Evolutionary conservation across 2,797 vertebrate species (phyloP).

Genomic region (Megaceryle alcyon): DNA sequence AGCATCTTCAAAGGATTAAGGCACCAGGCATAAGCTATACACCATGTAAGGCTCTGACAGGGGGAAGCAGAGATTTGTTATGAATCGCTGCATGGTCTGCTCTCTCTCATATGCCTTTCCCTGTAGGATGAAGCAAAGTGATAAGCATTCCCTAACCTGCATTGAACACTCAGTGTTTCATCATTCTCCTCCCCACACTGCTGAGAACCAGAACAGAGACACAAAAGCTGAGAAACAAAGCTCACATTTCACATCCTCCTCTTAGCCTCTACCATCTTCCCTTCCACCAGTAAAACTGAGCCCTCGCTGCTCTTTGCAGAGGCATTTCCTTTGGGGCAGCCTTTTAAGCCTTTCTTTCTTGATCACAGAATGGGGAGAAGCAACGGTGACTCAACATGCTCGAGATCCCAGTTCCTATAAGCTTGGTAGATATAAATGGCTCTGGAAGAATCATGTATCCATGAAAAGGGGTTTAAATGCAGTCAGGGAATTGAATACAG

Average conservation of each 20-base stretch:
- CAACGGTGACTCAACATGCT: neutral
- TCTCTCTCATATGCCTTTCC: neutral
- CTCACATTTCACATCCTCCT: neutral
- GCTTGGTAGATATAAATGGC: neutral
- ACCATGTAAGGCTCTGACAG: constrained; percentile 47
- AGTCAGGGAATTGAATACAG: constrained; percentile 40
- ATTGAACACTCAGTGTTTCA: neutral
- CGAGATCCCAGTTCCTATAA: neutral
- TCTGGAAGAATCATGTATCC: constrained; percentile 11
- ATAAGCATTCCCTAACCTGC: constrained; percentile 20
- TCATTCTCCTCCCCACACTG: neutral
- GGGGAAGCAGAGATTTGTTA: neutral
- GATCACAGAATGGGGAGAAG: neutral
- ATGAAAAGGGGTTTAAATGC: constrained; percentile 33
- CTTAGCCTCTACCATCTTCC: neutral
- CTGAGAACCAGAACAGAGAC: neutral
- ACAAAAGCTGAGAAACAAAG: neutral
- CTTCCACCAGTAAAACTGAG: neutral
- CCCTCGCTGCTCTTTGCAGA: neutral
- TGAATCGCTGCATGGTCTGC: neutral
- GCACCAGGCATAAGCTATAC: neutral
- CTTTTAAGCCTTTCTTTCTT: neutral
- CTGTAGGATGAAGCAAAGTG: constrained; percentile 21
- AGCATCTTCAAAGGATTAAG: constrained; percentile 48
- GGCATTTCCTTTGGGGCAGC: neutral